phyloP scores from a whole-genome alignment of 2,113 vertebrate species.

The Amblyornis subalaris region DNA sequence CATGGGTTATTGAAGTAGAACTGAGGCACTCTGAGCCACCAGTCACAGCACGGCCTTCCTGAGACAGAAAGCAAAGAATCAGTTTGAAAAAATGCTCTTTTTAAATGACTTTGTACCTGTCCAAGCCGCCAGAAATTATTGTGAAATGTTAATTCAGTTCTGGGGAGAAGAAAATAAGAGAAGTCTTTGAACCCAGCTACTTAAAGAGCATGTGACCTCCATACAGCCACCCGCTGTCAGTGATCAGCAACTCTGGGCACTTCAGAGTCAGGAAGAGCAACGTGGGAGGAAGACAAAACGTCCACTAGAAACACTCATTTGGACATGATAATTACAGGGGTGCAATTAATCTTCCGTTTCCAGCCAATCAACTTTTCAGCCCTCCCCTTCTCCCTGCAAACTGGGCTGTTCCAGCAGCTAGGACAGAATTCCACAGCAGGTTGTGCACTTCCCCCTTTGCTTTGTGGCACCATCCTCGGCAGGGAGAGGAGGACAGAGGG shows the following conservation, averaged over 20 bases:
- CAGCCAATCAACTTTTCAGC: neutral
- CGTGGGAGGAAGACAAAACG: neutral
- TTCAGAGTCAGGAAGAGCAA: neutral
- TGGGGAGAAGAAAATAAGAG: neutral
- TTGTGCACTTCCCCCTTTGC: neutral
- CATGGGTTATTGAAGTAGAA: rapidly evolving
- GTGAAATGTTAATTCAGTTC: neutral
- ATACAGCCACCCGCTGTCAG: neutral
- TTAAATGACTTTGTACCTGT: neutral
- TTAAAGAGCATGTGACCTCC: neutral
- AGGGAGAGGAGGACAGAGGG: neutral
- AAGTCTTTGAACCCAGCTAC: neutral
- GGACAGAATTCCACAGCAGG: neutral
- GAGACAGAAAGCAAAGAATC: neutral
- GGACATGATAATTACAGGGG: constrained; percentile 6
- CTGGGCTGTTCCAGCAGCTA: neutral
- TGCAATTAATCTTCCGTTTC: neutral
- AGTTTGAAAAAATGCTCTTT: neutral
- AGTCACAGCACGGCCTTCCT: neutral
- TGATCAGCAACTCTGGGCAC: neutral
- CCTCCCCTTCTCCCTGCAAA: neutral
- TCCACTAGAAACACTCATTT: neutral
- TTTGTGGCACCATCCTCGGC: rapidly evolving
- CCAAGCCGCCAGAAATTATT: neutral
- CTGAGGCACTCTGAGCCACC: neutral